Conservation (phyloP, 37 sponge, comb jelly and placozoan genomes). For the Oopsacas minuta region DNA sequence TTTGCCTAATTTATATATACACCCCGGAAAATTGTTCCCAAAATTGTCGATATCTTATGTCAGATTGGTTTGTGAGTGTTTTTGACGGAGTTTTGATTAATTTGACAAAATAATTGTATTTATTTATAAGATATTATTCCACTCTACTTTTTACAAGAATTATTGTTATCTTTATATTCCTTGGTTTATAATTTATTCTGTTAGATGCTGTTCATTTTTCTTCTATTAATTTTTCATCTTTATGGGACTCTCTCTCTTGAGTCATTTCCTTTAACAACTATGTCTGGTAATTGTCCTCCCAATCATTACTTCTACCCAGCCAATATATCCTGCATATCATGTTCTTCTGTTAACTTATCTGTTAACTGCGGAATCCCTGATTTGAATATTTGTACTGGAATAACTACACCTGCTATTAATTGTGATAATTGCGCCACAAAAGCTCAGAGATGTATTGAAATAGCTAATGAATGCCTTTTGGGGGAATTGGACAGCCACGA, state of each 20-base stretch:
- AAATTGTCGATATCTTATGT: no score
- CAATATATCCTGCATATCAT: background rate
- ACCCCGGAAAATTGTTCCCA: no score
- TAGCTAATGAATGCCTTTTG: background rate
- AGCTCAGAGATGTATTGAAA: background rate
- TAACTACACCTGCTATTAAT: background rate
- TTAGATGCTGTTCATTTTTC: no score
- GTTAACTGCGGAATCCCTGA: background rate
- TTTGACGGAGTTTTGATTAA: no score
- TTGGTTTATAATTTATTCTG: no score
- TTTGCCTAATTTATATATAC: no score
- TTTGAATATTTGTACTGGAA: background rate
- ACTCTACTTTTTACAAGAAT: no score
- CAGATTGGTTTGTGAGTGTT: no score
- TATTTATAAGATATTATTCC: no score
- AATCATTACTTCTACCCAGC: constrained; percentile 3
- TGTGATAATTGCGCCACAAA: background rate
- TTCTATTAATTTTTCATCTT: background rate
- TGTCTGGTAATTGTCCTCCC: background rate
- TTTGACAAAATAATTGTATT: no score
- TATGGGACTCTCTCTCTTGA: background rate
- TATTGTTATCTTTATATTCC: no score
- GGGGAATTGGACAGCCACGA: background rate
- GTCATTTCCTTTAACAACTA: background rate
- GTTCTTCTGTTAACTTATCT: background rate